Conservation (phyloP, 2,888 invertebrate species). For the Villa cingulata region DNA sequence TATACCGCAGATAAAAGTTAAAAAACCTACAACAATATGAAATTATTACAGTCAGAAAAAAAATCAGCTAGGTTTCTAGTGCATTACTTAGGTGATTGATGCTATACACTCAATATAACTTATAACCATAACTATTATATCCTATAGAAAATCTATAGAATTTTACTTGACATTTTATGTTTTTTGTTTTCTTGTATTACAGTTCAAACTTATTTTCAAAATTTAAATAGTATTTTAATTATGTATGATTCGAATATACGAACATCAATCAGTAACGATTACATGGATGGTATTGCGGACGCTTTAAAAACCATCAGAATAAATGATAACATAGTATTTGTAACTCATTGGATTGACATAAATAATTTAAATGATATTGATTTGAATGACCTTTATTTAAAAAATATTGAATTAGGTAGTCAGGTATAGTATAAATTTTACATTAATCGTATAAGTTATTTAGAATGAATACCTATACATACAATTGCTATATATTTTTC, state of each 20-base stretch:
- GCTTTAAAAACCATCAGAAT: background rate
- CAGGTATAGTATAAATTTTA: conserved; percentile 22
- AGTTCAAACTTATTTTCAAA: conserved; percentile 26
- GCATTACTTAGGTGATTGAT: too few species aligned
- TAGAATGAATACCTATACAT: background rate
- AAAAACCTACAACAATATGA: too few species aligned
- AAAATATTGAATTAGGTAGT: conserved; percentile 23
- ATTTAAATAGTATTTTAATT: conserved; percentile 25
- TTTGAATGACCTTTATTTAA: conserved; percentile 20
- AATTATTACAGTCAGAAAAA: too few species aligned
- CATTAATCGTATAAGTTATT: too few species aligned
- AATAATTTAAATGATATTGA: conserved; percentile 14
- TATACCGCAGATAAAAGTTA: too few species aligned
- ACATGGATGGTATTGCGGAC: conserved; percentile 4
- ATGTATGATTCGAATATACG: conserved; percentile 20
- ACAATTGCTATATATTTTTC: background rate
- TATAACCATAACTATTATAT: too few species aligned
- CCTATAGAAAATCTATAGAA: too few species aligned
- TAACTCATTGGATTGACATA: conserved; percentile 28
- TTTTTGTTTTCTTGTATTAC: background rate
- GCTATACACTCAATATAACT: too few species aligned
- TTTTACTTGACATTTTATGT: too few species aligned
- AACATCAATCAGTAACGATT: conserved; percentile 15
- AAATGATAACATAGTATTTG: background rate
- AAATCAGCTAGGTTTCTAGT: too few species aligned